Base-by-base conservation (phyloP, 1,140 invertebrate genomes). In the Diplogasteroides magnus region DNA sequence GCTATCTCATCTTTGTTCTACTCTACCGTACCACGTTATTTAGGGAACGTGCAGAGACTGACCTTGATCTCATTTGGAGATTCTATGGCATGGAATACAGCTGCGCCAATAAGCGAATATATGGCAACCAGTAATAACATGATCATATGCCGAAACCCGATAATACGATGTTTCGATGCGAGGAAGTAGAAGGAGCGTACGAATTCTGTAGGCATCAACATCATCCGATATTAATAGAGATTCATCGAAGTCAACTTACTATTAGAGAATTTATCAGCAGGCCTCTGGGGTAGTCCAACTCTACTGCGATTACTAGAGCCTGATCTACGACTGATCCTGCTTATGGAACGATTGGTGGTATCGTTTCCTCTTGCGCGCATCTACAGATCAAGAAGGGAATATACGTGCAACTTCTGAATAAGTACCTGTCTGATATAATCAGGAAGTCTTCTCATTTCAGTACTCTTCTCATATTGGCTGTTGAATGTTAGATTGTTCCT, bases 51-150 rank as follows among this genome's bases (percentile, higher is more conserved):
- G 6, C 37, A 19, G 19, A 11, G 37, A 11, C 26, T 23, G 26
- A 67, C 65, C 65, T 67, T 31, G 55, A 58, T 27, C 32, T 67
- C 65, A 28, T 67, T 55, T 48, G 55, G 65, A 58, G 55, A 58
- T 67, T 67, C 65, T 11, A 67, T 67, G 2, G 55, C 32, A 60
- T 58, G 59, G 29, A 67, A 67, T 28, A 67, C 31, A 31, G 65
- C 57, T 31, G 65, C 65, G 19, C 65, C 65, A 23, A 67, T 27
- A 26, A 67, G 57, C 29, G 65, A 58, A 23, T 67, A 67, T 1
- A n/a, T 58, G 19, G 59, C 31, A 27, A 67, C 65, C 2, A 67
- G 57, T 31, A 60, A 31, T 26, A 67, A 56, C 65, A 67, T 67
- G 15, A 55, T 37, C 31, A 67, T 23, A 28, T 67, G 65, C 29